Evolutionary conservation across 2,797 vertebrate genomes (phyloP), one percentile per base, ranked within the genome.

Genomic region (Danio jaintianensis): DNA sequence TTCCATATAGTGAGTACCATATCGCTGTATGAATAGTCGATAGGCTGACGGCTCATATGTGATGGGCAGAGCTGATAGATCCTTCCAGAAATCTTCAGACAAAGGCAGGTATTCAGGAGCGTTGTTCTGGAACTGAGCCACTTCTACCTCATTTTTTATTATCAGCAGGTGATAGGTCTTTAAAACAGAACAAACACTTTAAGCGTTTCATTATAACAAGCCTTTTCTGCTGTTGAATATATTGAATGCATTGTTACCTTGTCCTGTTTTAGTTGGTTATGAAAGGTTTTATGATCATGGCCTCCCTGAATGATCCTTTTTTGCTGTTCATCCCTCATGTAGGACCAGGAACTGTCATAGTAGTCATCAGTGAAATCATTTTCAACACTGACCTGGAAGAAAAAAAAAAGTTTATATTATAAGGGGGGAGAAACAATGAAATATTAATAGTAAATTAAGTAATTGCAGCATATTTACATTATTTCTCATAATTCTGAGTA

Each of bases 311-410:
- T 91, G 0, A 18, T 77, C 18, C 80, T 45, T n/a, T 9, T 81
- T 22, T 58, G 13, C 13, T 92, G 87, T 29, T 73, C 85, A 0
- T 90, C 64, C 63, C 95, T 95, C 80, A 90, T 56, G 0, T 98
- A 98, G 70, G 95, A 94, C 98, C 97, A 98, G 70, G 91, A 93
- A 80, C 95, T 97, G 45, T 96, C 92, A 15, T 96, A 98, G 86
- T 95, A 96, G 63, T 98, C 95, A 0, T 96, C 95, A n/a, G 87
- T 96, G 75, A 97, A 96, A 55, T 98, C 96, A 70, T 97, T 96
- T 83, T 96, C 87, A 55, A 95, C 90, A 84, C 86, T 92, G 68
- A 98, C 96, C 98, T 99, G 85, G 83, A 75, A 16, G 9, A 12
- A 61, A 64, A 70, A 38, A 2, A 36, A 74, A 12, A 16, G 42